A percentile compares a stretch with the other conserved stretches of the same genome.
phyloP scores from a whole-genome alignment of 2,888 invertebrate species.

The Melanophora roralis region DNA sequence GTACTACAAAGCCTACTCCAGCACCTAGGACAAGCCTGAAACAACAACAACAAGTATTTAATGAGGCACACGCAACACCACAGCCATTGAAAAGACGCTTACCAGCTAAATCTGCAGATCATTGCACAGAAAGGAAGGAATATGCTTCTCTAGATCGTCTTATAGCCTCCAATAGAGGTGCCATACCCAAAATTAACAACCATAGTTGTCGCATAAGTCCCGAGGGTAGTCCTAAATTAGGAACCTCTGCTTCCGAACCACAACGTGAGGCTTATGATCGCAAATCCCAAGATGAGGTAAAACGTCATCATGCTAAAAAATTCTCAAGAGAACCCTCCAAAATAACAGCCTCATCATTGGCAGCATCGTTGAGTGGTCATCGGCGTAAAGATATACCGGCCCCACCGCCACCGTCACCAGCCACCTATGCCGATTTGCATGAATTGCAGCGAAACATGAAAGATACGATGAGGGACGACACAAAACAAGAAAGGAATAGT shows the following conservation, averaged over 20 bases:
- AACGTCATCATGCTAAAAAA: slow-evolving; percentile 37
- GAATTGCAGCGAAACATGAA: slow-evolving; percentile 71
- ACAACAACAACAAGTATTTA: slow-evolving; percentile 26
- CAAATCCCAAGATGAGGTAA: slow-evolving; percentile 26
- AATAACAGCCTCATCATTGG: slow-evolving; percentile 32
- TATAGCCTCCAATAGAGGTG: slow-evolving; percentile 72
- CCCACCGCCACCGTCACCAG: slow-evolving; percentile 72
- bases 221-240: slow-evolving; percentile 63
- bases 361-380: slow-evolving; percentile 33
- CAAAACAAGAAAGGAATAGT: slow-evolving; percentile 65
- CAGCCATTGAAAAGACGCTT: slow-evolving; percentile 58
- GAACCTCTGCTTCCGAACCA: slow-evolving; percentile 48
- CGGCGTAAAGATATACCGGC: slow-evolving; percentile 71
- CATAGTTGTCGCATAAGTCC: slow-evolving; percentile 46
- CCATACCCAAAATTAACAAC: slow-evolving; percentile 71
- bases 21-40: slow-evolving; percentile 71
- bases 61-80: slow-evolving; percentile 31
- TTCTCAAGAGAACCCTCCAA: slow-evolving; percentile 36
- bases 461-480: slow-evolving; percentile 68
- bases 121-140: slow-evolving; percentile 65
- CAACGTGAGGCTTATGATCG: slow-evolving; percentile 1
- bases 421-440: slow-evolving; percentile 72
- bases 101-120: slow-evolving; percentile 42
- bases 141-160: slow-evolving; percentile 73
- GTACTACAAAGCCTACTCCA: slow-evolving; percentile 69